Conservation (phyloP, 2,797 vertebrate genomes). For the Clamator glandarius region DNA sequence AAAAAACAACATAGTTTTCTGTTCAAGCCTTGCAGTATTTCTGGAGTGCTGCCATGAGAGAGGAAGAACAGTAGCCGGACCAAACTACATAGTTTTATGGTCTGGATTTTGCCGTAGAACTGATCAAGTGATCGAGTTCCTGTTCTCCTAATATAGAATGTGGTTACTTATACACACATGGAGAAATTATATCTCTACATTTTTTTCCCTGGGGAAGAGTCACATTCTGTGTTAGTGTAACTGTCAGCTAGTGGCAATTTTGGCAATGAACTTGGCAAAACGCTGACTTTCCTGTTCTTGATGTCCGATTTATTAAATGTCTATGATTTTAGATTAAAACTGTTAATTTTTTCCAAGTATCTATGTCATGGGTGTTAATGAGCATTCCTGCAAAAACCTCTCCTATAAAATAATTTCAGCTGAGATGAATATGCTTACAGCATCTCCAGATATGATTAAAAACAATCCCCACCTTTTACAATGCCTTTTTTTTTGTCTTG, state of each 20-base stretch:
- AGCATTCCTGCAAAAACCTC: background rate
- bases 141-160: background rate
- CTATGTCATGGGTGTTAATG: background rate
- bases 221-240: background rate
- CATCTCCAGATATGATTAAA: background rate
- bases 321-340: background rate
- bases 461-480: background rate
- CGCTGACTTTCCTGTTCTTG: background rate
- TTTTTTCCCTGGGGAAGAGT: background rate
- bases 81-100: background rate
- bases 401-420: background rate
- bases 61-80: background rate
- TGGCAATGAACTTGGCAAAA: background rate
- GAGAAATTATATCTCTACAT: background rate
- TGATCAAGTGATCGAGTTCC: background rate
- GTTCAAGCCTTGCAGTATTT: background rate
- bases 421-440: background rate
- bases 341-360: background rate
- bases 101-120: background rate
- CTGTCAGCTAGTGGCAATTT: background rate
- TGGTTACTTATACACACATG: background rate
- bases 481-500: background rate
- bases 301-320: background rate
- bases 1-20: background rate
- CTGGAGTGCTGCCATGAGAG: background rate